Conservation (phyloP, 1,140 invertebrate species). For the Nilaparvata lugens region DNA sequence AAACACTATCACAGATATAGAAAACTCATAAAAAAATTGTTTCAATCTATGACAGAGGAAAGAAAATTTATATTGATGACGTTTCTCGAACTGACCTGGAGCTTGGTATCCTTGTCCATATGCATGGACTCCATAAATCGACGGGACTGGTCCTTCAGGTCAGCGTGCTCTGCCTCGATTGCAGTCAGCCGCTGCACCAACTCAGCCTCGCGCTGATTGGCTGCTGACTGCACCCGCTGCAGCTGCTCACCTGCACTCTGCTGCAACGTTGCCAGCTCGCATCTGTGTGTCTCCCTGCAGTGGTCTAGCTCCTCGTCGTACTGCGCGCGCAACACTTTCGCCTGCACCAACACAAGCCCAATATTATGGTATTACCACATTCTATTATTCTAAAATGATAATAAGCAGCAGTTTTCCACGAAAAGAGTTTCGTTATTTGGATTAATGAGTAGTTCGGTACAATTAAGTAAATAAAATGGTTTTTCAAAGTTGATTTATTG, state of each 20-base stretch:
- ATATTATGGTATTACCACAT: too few species aligned
- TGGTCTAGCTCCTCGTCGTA: conserved; percentile 17
- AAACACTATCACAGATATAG: too few species aligned
- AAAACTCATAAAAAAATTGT: too few species aligned
- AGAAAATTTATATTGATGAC: too few species aligned
- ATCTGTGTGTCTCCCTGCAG: neutral
- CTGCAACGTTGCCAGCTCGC: conserved; percentile 1
- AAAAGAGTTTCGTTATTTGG: too few species aligned
- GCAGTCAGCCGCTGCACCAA: conserved; percentile 29
- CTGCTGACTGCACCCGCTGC: conserved; percentile 19
- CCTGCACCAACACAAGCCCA: conserved; percentile 8
- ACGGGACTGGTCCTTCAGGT: conserved; percentile 29
- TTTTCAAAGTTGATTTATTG: too few species aligned
- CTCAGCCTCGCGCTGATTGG: conserved; percentile 29
- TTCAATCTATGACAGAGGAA: too few species aligned
- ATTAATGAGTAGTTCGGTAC: too few species aligned
- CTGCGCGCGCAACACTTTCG: conserved; percentile 11
- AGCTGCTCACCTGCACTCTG: conserved; percentile 10
- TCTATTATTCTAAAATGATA: too few species aligned
- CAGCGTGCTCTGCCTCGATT: conserved; percentile 28
- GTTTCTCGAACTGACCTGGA: conserved; percentile 19
- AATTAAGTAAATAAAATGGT: too few species aligned
- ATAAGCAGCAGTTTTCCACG: too few species aligned
- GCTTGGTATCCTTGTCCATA: conserved; percentile 31
- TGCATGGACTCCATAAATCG: conserved; percentile 25